phyloP scores from a whole-genome alignment of 2,113 vertebrate species.

The Muscicapa adusta region DNA sequence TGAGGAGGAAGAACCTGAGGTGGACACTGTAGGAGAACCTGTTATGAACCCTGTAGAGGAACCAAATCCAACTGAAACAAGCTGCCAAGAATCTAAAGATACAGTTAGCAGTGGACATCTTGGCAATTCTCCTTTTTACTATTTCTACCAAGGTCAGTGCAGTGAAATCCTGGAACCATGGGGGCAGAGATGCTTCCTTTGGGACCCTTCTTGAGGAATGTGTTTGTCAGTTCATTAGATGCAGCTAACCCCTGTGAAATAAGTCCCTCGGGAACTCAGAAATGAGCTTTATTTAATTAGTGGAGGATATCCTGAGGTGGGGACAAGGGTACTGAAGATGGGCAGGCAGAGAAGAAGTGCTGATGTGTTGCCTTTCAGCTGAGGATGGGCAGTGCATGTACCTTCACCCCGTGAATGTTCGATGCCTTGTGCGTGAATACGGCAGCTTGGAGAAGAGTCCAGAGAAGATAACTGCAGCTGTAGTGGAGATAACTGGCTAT shows the following conservation, averaged over 20 bases:
- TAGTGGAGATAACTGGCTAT: constrained; percentile 93
- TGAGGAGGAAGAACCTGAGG: constrained; percentile 66
- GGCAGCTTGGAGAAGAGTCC: constrained; percentile 94
- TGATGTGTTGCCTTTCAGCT: constrained; percentile 67
- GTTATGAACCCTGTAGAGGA: constrained; percentile 40
- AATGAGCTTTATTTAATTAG: neutral
- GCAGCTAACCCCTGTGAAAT: neutral
- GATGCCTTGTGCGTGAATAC: constrained; percentile 90
- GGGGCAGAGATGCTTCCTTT: neutral
- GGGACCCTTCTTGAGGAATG: neutral
- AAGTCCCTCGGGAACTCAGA: neutral
- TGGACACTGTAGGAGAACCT: constrained; percentile 20
- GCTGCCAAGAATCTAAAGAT: constrained; percentile 43
- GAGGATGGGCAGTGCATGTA: constrained; percentile 98
- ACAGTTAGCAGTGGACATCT: constrained; percentile 42
- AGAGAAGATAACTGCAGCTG: constrained; percentile 86
- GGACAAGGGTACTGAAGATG: neutral
- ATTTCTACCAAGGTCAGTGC: constrained; percentile 94
- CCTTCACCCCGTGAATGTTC: constrained; percentile 93
- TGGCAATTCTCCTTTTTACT: constrained; percentile 87
- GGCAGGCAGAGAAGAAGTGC: neutral
- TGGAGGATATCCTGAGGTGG: neutral
- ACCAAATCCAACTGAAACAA: constrained; percentile 48
- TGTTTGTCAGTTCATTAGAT: neutral
- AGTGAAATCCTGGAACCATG: neutral